Percentiles rank a stretch among this genome's conserved stretches.
These are phyloP conservation scores for Alligator sinensis DNA, from an alignment of 2,113 vertebrate genomes.

Conservation along the genomic window DNA sequence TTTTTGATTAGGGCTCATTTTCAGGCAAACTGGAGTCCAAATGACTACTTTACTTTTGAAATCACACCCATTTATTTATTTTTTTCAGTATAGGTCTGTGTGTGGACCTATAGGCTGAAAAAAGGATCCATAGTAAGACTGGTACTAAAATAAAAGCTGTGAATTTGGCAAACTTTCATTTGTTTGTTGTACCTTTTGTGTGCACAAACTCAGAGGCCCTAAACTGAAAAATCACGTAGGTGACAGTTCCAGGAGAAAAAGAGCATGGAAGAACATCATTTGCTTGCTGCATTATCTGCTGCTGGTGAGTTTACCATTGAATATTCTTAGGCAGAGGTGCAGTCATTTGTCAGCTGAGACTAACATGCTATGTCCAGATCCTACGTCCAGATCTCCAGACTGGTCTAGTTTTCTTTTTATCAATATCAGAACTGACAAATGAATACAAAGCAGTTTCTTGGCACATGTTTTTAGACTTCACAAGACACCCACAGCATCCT, in stretches of 20 bases:
- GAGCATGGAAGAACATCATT: background rate
- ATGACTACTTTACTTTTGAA: conserved; percentile 37
- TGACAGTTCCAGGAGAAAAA: background rate
- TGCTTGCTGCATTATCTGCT: background rate
- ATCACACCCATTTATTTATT: background rate
- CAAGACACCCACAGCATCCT: background rate
- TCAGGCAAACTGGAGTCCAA: conserved; percentile 26
- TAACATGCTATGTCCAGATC: background rate
- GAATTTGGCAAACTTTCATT: background rate
- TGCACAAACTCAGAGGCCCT: background rate
- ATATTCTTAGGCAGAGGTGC: background rate
- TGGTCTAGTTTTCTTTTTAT: background rate
- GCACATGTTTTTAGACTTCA: background rate
- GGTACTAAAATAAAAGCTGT: background rate
- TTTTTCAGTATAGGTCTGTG: background rate
- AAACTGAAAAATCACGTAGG: background rate
- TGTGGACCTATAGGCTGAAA: conserved; percentile 1
- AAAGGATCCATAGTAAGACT: background rate
- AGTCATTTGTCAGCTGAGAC: background rate
- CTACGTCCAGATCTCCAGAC: background rate
- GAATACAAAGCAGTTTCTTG: background rate
- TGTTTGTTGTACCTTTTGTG: background rate
- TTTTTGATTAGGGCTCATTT: conserved; percentile 37
- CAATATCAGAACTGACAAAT: background rate
- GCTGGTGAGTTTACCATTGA: background rate